These are phyloP conservation scores for Pandemis heparana DNA, from an alignment of 2,888 invertebrate species.

Conservation along the genomic window DNA sequence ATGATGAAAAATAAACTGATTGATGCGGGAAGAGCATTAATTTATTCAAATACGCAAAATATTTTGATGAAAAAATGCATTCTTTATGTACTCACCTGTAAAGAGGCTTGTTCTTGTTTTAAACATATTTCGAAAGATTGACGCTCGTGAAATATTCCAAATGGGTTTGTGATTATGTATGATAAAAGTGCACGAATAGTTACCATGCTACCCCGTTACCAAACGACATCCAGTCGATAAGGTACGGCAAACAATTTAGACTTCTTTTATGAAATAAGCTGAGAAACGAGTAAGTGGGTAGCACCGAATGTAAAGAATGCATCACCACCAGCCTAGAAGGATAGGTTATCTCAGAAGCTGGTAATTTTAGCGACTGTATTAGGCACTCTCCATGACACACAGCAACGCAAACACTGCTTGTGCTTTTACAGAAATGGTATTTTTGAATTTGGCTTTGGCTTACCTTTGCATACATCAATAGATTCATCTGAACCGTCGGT, in stretches of 20 bases:
- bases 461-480: conserved; percentile 89
- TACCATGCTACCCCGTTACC: too few species aligned
- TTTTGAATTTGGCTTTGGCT: conserved; percentile 50
- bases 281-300: too few species aligned
- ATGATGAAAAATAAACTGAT: conserved; percentile 32
- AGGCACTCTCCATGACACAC: too few species aligned
- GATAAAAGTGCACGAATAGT: neutral
- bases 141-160: neutral
- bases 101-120: neutral
- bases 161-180: neutral
- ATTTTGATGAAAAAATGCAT: neutral
- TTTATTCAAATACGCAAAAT: neutral
- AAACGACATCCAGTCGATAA: too few species aligned
- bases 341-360: too few species aligned
- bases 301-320: too few species aligned
- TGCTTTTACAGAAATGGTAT: too few species aligned
- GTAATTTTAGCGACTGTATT: too few species aligned
- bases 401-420: too few species aligned
- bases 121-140: neutral
- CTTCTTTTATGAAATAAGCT: too few species aligned
- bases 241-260: too few species aligned
- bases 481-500: conserved; percentile 93
- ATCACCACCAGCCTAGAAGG: too few species aligned
- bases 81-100: neutral
- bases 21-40: conserved; percentile 31